Conservation (phyloP, 2,888 invertebrate species). For the Leptopilina myrica region DNA sequence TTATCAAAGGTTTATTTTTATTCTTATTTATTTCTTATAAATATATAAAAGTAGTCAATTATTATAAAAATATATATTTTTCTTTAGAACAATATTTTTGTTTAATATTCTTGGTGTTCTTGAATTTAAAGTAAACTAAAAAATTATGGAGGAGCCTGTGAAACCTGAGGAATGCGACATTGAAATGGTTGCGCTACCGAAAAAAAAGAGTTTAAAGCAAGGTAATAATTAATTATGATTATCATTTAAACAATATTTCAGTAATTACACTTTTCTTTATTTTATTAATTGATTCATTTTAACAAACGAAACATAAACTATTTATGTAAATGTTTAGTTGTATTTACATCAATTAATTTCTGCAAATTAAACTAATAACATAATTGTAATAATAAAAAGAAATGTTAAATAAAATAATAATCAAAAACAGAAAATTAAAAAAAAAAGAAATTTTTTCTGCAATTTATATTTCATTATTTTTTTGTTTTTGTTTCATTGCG, state of each 20-base stretch:
- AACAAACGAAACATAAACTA: too few species aligned
- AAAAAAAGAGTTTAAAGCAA: slow-evolving; percentile 70
- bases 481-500: too few species aligned
- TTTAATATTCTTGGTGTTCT: background rate
- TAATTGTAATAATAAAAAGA: too few species aligned
- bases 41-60: background rate
- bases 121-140: slow-evolving; percentile 61
- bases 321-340: too few species aligned
- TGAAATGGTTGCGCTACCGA: slow-evolving; percentile 57
- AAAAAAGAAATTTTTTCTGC: too few species aligned
- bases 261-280: background rate
- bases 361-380: too few species aligned
- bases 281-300: background rate
- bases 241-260: background rate
- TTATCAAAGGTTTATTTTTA: background rate
- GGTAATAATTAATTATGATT: slow-evolving; percentile 58
- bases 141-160: slow-evolving; percentile 63
- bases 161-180: slow-evolving; percentile 63
- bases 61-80: background rate
- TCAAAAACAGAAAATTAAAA: too few species aligned
- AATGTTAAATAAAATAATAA: too few species aligned
- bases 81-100: background rate
- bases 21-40: background rate
- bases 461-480: too few species aligned
- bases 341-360: too few species aligned